Percentiles rank a stretch among this genome's conserved stretches.
Evolutionary conservation across 1,140 invertebrate genomes (phyloP).

Genomic region (Gonatopus flavifemur): DNA sequence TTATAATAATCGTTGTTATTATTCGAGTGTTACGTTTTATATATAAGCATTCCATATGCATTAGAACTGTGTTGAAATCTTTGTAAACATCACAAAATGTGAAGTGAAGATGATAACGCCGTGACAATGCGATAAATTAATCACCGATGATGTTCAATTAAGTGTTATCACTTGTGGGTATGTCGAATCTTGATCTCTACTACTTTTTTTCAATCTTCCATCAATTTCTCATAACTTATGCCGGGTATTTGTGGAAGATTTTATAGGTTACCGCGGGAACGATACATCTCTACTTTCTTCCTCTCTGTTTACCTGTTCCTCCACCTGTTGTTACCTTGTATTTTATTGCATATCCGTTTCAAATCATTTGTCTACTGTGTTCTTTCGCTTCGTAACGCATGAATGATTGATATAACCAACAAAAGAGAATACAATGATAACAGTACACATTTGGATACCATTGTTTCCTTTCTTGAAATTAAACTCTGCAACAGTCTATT

Average conservation of each 20-base stretch:
- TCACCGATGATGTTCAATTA: conserved; percentile 1
- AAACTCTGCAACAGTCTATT: not conserved
- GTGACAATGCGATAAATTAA: not conserved
- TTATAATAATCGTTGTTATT: not conserved
- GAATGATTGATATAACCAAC: not conserved
- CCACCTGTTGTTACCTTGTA: conserved; percentile 15
- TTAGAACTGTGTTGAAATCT: no score
- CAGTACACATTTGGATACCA: conserved; percentile 15
- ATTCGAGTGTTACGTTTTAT: not conserved
- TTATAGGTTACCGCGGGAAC: conserved; percentile 19
- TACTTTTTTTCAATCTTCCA: not conserved
- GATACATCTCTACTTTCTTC: not conserved
- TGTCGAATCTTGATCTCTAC: conserved; percentile 8
- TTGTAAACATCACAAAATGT: conserved; percentile 19
- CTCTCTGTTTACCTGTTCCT: conserved; percentile 10
- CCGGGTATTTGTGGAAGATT: not conserved
- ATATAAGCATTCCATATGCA: not conserved
- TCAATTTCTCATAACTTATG: not conserved
- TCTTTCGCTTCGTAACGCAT: no score
- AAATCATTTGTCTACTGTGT: no score
- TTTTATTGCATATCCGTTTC: not conserved
- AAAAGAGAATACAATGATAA: conserved; percentile 9
- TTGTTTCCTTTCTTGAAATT: conserved; percentile 11
- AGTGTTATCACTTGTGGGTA: conserved; percentile 7
- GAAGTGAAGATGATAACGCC: not conserved